Base-by-base conservation (phyloP, 2,888 invertebrate species). In the Heliconius erato region DNA sequence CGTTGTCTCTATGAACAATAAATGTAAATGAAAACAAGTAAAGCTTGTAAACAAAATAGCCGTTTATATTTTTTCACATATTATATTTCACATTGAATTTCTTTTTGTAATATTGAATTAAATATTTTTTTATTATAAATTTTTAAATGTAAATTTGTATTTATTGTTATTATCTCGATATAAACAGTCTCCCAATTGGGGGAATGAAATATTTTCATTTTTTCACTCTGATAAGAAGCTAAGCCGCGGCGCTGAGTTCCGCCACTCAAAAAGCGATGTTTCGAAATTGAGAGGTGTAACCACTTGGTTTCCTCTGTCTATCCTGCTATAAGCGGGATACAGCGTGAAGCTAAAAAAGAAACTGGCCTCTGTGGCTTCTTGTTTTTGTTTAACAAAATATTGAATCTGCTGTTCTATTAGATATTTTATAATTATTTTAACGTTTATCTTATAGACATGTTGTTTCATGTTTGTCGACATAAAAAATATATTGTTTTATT, bases 21-120 rank as follows among this genome's bases (percentile, higher is more conserved):
- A 63, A 63, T 26, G 76, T 76, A 63, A 72, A n/a, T 23, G 35
- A 32, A 35, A 63, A 76, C 63, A 63, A 63, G 35, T 63, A 19
- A 76, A 40, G 23, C 35, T 76, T 76, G 63, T 63, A 63, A 63
- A n/a, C 63, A 63, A 63, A 35, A 35, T 19, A 76, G 26, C n/a
- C 7, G 59, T 74, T 74, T 16, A 74, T 74, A 35, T 63, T 35
- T 74, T 54, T 54, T 23, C 54, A 2, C 19, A 74, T 54, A 74
- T 74, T 54, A 35, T 76, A 71, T 71, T 71, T 71, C n/a, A 71
- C 44, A 71, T 71, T 44, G 44, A 71, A n/a, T n/a, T 40, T 71
- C 23, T 40, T 69, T 40, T 44, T 44, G 69, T 71, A 71, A 71
- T 72, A 44, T 72, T 44, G 7, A 54, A 54, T 23, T 54, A 26